These are phyloP conservation scores for Crotalus tigris DNA, from an alignment of 2,113 vertebrate species.

Conservation along the genomic window DNA sequence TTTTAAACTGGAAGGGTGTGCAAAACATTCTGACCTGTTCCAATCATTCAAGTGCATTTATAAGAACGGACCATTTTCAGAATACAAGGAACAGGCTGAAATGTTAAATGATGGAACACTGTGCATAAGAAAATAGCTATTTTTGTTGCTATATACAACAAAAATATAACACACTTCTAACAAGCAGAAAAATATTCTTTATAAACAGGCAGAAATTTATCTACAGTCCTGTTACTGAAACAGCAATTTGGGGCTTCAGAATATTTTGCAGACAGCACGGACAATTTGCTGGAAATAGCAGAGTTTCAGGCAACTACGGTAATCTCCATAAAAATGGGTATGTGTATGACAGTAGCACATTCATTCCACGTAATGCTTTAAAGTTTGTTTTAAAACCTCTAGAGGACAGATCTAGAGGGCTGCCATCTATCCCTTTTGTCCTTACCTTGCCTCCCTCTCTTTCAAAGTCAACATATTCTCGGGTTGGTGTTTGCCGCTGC, in stretches of 20 bases:
- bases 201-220: not conserved
- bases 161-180: not conserved
- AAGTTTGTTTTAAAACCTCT: not conserved
- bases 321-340: not conserved
- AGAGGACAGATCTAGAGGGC: not conserved
- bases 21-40: not conserved
- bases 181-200: not conserved
- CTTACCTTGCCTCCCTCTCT: conserved; percentile 97
- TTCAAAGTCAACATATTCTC: conserved; percentile 98
- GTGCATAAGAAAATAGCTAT: not conserved
- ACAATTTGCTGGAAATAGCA: not conserved
- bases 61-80: not conserved
- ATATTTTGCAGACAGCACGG: not conserved
- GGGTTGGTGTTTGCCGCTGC: conserved; percentile 92
- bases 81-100: not conserved
- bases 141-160: not conserved
- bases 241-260: not conserved
- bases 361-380: rapidly evolving
- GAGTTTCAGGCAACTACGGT: not conserved
- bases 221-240: not conserved
- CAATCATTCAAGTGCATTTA: not conserved
- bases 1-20: not conserved
- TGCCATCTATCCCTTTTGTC: conserved; percentile 50
- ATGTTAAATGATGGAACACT: not conserved
- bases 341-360: not conserved